Conservation (phyloP, 2,797 vertebrate genomes). For the Miichthys miiuy region DNA sequence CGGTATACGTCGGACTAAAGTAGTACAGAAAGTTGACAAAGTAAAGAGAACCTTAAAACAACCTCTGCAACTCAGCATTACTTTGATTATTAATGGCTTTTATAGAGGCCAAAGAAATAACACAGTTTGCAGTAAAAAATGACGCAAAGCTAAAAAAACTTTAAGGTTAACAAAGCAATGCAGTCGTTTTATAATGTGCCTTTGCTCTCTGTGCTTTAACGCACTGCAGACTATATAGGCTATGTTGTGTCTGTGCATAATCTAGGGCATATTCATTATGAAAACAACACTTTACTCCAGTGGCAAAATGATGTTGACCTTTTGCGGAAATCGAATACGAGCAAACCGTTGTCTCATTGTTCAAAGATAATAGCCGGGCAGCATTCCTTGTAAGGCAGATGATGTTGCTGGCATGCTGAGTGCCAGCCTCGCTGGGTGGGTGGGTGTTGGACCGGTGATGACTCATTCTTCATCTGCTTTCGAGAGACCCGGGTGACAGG, state of each 20-base stretch:
- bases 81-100: constrained; percentile 40
- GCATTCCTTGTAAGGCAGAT: constrained; percentile 70
- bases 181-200: constrained; percentile 35
- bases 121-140: constrained; percentile 15
- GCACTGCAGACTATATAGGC: constrained; percentile 36
- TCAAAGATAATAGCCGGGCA: constrained; percentile 77
- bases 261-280: constrained; percentile 69
- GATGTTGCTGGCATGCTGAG: constrained; percentile 70
- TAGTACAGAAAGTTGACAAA: constrained; percentile 4
- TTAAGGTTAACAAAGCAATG: constrained; percentile 29
- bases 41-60: constrained; percentile 37
- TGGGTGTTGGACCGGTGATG: constrained; percentile 68
- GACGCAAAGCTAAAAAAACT: constrained; percentile 12
- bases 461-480: constrained; percentile 70
- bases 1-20: background rate
- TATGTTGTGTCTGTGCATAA: constrained; percentile 59
- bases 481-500: constrained; percentile 66
- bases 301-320: constrained; percentile 80
- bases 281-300: constrained; percentile 79
- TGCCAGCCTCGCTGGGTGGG: constrained; percentile 53
- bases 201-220: constrained; percentile 38
- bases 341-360: constrained; percentile 73
- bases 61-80: constrained; percentile 23
- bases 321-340: constrained; percentile 70
- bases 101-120: constrained; percentile 17